Evolutionary conservation across 2,113 vertebrate species (phyloP), one percentile per base, ranked within the genome.

Genomic region (Dissostichus mawsoni): DNA sequence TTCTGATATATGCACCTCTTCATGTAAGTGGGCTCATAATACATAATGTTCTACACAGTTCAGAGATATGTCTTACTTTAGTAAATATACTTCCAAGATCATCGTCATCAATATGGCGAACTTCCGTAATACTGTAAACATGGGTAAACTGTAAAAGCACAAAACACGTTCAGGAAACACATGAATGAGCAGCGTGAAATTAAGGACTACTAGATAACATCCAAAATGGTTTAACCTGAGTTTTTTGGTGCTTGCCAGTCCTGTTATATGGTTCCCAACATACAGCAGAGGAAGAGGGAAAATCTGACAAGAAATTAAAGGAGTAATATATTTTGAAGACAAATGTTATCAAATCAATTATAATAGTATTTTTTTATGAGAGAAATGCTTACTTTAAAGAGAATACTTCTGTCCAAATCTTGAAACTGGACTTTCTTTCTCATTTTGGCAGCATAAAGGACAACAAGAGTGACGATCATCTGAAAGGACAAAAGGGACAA

Each of bases 101-200:
- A 98, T 96, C 41, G 97, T 99, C 85, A 98, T 94, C 74, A 97
- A 87, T 88, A 98, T 98, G 72, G 97, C 96, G 94, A 99, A 99
- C 89, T 98, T 98, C 84, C 97, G 94, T 87, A 99, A 94, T 12
- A 98, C 97, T 23, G 97, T 98, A 92, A 98, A 98, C 97, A 99
- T 98, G 33, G 97, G 97, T 87, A 98, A 95, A 89, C 97, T 99
- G 96, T 74, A 59, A 87, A 89, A 88, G 80, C 36, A 41, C 36
- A 89, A 10, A 61, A 74, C 14, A 63, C 0, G 1, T 48, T 82
- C 5, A 1, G 12, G 11, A 23, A 74, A 18, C 1, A 20, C 5
- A 36, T 12, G 8, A 53, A 29, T 23, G 2, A 81, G 18, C 45
- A 12, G 1, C 6, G 11, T 23, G 9, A 72, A 51, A 5, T 44